These are phyloP conservation scores for Bos javanicus DNA, from an alignment of 2,113 vertebrate species.

Conservation along the genomic window DNA sequence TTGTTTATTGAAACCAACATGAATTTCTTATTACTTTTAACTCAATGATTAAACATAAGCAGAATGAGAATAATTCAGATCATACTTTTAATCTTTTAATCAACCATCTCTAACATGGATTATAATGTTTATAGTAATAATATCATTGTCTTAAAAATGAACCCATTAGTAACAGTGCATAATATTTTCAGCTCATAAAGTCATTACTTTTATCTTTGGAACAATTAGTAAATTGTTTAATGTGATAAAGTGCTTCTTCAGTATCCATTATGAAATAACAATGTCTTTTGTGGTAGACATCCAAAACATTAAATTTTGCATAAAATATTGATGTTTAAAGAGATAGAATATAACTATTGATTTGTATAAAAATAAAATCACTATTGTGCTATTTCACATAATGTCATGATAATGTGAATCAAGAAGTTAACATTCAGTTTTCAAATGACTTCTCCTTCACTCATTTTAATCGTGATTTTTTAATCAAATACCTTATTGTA, in stretches of 20 bases:
- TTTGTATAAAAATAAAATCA: slow-evolving; percentile 23
- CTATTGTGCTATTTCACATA: neutral
- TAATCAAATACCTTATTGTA: neutral
- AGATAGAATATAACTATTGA: neutral
- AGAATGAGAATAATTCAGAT: neutral
- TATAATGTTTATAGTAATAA: neutral
- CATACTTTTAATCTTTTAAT: slow-evolving; percentile 15
- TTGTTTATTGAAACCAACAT: neutral
- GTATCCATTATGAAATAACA: neutral
- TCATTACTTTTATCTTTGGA: neutral
- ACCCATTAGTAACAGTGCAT: neutral
- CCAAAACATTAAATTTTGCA: neutral
- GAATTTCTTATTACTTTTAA: slow-evolving; percentile 14
- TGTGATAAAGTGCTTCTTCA: neutral
- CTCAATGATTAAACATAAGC: neutral
- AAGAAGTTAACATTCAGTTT: neutral
- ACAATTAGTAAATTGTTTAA: slow-evolving; percentile 36
- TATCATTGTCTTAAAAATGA: neutral
- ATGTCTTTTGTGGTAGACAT: neutral
- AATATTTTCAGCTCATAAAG: slow-evolving; percentile 26
- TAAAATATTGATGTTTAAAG: slow-evolving; percentile 32
- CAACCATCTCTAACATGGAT: neutral
- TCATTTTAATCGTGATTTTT: neutral
- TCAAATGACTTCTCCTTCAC: neutral
- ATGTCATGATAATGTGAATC: neutral